Evolutionary conservation across 2,113 vertebrate species (phyloP).

Genomic region (Felis catus): F.catus_Fca126_mat1.0 CM031412.1:95885001-95885500

Average conservation of each 20-base stretch:
- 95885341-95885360: neutral
- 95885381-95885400: neutral
- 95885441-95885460: neutral
- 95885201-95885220: neutral
- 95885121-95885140: neutral
- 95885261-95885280: neutral
- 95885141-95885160: neutral
- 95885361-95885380: slow-evolving; percentile 1
- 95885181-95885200: neutral
- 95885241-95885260: neutral
- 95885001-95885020: neutral
- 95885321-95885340: neutral
- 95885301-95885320: neutral
- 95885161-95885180: neutral
- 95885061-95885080: neutral
- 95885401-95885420: neutral
- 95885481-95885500: neutral
- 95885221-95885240: neutral
- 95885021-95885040: neutral
- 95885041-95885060: neutral
- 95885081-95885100: neutral
- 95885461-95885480: neutral
- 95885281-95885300: neutral
- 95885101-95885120: neutral
- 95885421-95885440: neutral